Conservation (phyloP, 2,888 invertebrate species). For the Melanophora roralis region DNA sequence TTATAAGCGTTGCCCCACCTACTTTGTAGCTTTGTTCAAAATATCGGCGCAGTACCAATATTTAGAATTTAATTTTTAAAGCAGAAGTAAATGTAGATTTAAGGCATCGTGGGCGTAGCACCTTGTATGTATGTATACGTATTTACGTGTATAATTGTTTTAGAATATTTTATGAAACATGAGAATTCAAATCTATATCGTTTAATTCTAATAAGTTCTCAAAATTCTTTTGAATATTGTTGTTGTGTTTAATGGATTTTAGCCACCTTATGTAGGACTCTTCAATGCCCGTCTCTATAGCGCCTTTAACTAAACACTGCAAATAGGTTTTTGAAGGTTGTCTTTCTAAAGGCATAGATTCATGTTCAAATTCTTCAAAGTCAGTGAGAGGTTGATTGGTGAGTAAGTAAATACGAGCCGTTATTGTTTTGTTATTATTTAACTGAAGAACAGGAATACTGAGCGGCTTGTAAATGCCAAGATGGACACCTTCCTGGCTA, state of each 20-base stretch:
- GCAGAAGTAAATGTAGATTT: too few relatives aligned
- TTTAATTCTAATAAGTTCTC: conserved; percentile 75
- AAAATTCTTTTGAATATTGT: conserved; percentile 79
- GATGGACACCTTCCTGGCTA: conserved; percentile 71
- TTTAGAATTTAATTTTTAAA: too few relatives aligned
- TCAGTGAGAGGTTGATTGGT: conserved; percentile 79
- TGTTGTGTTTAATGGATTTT: conserved; percentile 85
- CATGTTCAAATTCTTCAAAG: conserved; percentile 72
- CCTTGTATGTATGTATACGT: too few relatives aligned
- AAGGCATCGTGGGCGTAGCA: too few relatives aligned
- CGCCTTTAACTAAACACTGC: conserved; percentile 74
- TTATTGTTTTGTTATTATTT: conserved; percentile 76
- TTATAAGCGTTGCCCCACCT: too few relatives aligned
- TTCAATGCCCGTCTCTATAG: conserved; percentile 80
- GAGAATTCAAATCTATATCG: conserved; percentile 60
- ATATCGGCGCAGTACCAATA: too few relatives aligned
- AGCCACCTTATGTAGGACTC: conserved; percentile 83
- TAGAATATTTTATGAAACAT: background rate
- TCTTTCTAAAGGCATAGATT: conserved; percentile 79
- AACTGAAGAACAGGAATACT: conserved; percentile 80
- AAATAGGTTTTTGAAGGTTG: conserved; percentile 88
- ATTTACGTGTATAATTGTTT: too few relatives aligned
- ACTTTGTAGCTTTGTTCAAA: too few relatives aligned
- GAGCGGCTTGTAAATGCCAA: conserved; percentile 82
- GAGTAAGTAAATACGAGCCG: conserved; percentile 86